A percentile compares a stretch with the other conserved stretches of the same genome.
Conservation (phyloP, 1,140 invertebrate genomes). For the Bombus pyrosoma region DNA sequence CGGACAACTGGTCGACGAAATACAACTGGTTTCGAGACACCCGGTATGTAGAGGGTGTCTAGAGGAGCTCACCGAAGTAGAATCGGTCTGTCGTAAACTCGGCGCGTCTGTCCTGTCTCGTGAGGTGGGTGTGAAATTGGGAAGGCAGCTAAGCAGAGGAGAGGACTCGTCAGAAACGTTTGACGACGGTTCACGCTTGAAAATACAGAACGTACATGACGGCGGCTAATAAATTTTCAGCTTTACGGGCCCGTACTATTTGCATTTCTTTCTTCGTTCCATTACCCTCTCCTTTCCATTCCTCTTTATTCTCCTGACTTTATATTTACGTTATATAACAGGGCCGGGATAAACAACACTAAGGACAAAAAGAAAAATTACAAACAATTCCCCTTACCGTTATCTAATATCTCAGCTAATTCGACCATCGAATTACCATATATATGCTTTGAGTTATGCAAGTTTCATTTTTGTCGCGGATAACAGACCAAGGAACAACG, state of each 20-base stretch:
- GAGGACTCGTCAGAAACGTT: constrained; percentile 1
- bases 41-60: background rate
- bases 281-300: no score
- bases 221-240: constrained; percentile 22
- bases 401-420: no score
- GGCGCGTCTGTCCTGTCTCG: background rate
- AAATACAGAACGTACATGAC: constrained; percentile 25
- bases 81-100: constrained; percentile 26
- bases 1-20: no score
- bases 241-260: constrained; percentile 41
- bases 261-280: constrained; percentile 7
- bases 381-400: no score
- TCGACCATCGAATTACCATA: no score
- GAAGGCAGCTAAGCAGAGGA: background rate
- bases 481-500: no score
- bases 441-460: no score
- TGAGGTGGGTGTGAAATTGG: constrained; percentile 13
- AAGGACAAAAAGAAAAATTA: background rate
- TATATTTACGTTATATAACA: background rate
- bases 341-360: background rate
- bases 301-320: background rate
- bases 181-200: constrained; percentile 28
- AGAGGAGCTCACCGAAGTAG: constrained; percentile 2
- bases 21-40: background rate
- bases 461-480: no score